Conservation (phyloP, 2,888 invertebrate genomes). For the Drosophila glabriapex region DNA sequence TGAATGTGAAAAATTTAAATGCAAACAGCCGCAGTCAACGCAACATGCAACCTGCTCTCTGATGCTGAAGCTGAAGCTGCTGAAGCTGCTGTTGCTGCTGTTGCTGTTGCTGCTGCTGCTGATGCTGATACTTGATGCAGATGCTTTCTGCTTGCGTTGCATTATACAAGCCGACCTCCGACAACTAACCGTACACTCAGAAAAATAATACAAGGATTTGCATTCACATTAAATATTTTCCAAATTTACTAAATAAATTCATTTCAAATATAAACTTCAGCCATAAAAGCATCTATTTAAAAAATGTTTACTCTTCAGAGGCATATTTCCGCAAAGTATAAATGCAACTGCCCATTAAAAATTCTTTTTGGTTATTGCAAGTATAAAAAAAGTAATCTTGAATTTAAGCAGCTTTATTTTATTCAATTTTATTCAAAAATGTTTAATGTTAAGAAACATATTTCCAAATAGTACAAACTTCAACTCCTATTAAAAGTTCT, state of each 20-base stretch:
- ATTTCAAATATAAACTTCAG: neutral
- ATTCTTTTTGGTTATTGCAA: neutral
- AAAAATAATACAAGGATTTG: neutral
- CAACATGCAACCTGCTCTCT: slow-evolving; percentile 51
- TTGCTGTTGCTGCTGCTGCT: neutral
- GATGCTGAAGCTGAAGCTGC: neutral
- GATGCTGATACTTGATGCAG: slow-evolving; percentile 26
- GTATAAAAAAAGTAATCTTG: rapidly evolving
- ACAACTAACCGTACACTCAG: slow-evolving; percentile 11
- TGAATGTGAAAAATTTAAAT: slow-evolving; percentile 82
- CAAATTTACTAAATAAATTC: neutral
- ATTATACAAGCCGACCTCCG: slow-evolving; percentile 61
- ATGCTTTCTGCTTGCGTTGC: slow-evolving; percentile 65
- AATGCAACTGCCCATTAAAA: neutral
- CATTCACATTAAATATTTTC: neutral
- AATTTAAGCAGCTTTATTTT: neutral
- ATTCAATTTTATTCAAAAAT: no score
- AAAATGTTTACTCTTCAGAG: neutral
- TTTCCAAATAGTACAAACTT: neutral
- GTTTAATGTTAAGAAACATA: neutral
- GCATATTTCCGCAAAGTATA: neutral
- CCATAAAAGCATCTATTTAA: rapidly evolving
- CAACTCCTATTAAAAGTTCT: neutral
- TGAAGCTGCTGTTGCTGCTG: neutral
- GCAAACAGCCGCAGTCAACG: slow-evolving; percentile 71